Conservation (phyloP, 2,888 invertebrate species). For the Xanthia togata region DNA sequence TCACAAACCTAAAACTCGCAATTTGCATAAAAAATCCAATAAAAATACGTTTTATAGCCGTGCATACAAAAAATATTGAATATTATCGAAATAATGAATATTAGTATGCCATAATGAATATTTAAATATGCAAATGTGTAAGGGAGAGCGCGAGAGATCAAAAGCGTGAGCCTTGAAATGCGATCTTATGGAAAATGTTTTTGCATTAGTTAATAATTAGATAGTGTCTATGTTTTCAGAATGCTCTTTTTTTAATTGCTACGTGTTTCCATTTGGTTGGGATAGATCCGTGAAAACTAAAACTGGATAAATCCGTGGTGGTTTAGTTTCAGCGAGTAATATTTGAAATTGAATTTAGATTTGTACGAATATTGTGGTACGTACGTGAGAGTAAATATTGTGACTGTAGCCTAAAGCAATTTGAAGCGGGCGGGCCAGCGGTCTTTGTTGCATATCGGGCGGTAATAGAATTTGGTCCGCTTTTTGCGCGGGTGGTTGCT, state of each 20-base stretch:
- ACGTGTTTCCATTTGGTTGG: slow-evolving; percentile 19
- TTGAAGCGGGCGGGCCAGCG: slow-evolving; percentile 86
- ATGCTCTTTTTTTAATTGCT: slow-evolving; percentile 5
- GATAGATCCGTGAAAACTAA: slow-evolving; percentile 41
- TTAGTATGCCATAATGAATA: slow-evolving; percentile 60
- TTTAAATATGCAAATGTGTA: slow-evolving; percentile 65
- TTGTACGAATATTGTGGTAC: slow-evolving; percentile 80
- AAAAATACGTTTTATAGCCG: slow-evolving; percentile 34
- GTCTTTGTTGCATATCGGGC: slow-evolving; percentile 90
- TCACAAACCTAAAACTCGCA: slow-evolving; percentile 13
- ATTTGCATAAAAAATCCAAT: slow-evolving; percentile 33
- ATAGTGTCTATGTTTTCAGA: slow-evolving; percentile 9
- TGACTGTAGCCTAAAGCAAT: slow-evolving; percentile 89
- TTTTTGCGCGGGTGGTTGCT: slow-evolving; percentile 87
- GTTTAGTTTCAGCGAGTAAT: slow-evolving; percentile 64
- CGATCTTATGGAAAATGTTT: slow-evolving; percentile 40
- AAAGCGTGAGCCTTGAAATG: slow-evolving; percentile 39
- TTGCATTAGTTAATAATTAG: slow-evolving; percentile 35
- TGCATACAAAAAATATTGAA: slow-evolving; percentile 54
- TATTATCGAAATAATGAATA: slow-evolving; percentile 63
- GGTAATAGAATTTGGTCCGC: slow-evolving; percentile 90
- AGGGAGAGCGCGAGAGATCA: slow-evolving; percentile 56
- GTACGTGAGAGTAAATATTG: slow-evolving; percentile 86
- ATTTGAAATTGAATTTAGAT: slow-evolving; percentile 81
- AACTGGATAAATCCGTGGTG: slow-evolving; percentile 43